phyloP scores from a whole-genome alignment of 2,888 invertebrate species.

The Pharmacophagus antenor region DNA sequence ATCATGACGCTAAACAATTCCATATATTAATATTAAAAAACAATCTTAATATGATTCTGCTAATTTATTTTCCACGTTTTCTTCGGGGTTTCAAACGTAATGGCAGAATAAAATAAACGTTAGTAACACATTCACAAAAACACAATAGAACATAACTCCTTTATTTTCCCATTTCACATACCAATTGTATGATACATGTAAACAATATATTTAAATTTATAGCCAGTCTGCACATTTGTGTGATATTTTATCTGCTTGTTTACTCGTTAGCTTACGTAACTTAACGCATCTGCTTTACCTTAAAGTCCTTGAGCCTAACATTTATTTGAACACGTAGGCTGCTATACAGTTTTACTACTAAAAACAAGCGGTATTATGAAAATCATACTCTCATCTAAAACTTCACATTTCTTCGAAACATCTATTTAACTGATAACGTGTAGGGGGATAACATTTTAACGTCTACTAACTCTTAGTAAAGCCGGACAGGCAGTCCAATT shows the following conservation, averaged over 20 bases:
- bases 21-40: too few relatives aligned
- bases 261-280: neutral
- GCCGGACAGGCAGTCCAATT: too few relatives aligned
- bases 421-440: neutral
- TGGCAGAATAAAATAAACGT: too few relatives aligned
- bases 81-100: neutral
- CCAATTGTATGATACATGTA: neutral
- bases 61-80: too few relatives aligned
- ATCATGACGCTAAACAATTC: too few relatives aligned
- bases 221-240: slow-evolving; percentile 6
- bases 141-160: neutral
- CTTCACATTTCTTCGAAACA: neutral
- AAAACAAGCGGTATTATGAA: neutral
- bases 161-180: neutral
- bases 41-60: too few relatives aligned
- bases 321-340: neutral
- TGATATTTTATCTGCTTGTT: slow-evolving; percentile 12
- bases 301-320: slow-evolving; percentile 2
- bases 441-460: too few relatives aligned
- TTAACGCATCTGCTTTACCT: neutral
- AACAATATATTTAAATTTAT: slow-evolving; percentile 3
- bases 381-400: neutral
- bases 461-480: too few relatives aligned
- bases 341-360: neutral
- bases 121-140: neutral